Base-by-base conservation (phyloP, 2,888 invertebrate species). In the Cheilosia vernalis region DNA sequence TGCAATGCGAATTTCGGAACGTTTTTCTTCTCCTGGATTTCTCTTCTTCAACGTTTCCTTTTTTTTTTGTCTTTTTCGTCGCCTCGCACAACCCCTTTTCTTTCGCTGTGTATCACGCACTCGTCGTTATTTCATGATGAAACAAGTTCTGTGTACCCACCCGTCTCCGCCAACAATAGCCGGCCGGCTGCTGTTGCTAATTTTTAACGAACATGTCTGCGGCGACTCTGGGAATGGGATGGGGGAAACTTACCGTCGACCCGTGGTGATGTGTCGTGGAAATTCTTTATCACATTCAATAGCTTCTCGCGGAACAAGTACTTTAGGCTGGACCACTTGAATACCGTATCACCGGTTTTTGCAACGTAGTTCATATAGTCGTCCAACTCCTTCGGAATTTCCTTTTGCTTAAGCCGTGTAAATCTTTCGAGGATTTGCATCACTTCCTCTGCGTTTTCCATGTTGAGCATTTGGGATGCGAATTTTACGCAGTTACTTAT, bases 341-440 rank as follows among this genome's bases (percentile, higher is more conserved):
- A 98, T 87, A 98, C 95, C 44, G 97, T 97, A 93, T 98, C 97
- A 87, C 98, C 98, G 89, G 98, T 98, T 92, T 96, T 96, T 5
- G 98, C 98, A 88, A 98, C 97, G 93, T 96, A 96, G 79, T 90
- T 90, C 88, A 98, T 93, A 91, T 98, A 98, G 82, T 97, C 97
- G 89, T 98, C 98, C 81, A 98, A 93, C 90, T 97, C 96, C 87
- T 95, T 95, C 21, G 98, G 97, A 89, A 98, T 97, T 89, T 96
- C 96, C 91, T 96, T 96, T 15, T 95, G 95, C 88, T 94, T 94
- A 51, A 93, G 94, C 92, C 97, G 96, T 53, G 96, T 94, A 91
- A 96, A 97, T 90, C 97, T 96, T 91, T 97, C 97, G 80, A 97
- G 93, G 88, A 95, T 95, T 91, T 97, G 96, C 90, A 96, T 93